These are phyloP conservation scores for Operophtera brumata DNA, from an alignment of 2,888 invertebrate species.

Conservation along the genomic window DNA sequence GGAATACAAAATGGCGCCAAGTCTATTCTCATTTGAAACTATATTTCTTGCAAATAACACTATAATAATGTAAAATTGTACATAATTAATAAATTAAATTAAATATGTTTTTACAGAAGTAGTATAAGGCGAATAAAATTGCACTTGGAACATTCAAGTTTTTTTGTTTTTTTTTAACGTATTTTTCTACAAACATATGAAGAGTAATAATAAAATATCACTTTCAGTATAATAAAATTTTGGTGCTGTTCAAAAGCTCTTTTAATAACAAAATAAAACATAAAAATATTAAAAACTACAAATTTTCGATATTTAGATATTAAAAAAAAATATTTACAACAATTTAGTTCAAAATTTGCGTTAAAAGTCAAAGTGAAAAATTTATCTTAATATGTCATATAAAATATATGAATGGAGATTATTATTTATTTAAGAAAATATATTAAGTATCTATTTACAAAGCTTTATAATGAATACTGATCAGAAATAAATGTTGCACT, in stretches of 20 bases:
- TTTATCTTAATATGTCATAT: constrained; percentile 36
- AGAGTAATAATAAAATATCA: constrained; percentile 35
- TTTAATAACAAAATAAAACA: constrained; percentile 40
- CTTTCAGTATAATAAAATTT: constrained; percentile 26
- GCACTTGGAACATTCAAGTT: constrained; percentile 8
- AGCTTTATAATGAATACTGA: constrained; percentile 62
- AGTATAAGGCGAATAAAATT: constrained; percentile 13
- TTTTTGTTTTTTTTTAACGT: constrained; percentile 20
- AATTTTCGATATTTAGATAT: neutral
- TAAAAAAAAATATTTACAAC: constrained; percentile 58
- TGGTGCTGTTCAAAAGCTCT: constrained; percentile 55
- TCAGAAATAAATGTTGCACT: constrained; percentile 46
- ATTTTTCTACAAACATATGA: constrained; percentile 31
- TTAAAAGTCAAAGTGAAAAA: constrained; percentile 62
- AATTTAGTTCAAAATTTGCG: constrained; percentile 52
- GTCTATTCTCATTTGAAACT: neutral
- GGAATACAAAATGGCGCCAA: neutral
- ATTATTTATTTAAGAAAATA: constrained; percentile 60
- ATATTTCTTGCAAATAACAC: neutral
- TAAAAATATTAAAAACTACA: constrained; percentile 15
- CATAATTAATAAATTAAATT: neutral
- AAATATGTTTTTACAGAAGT: neutral
- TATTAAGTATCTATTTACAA: constrained; percentile 70
- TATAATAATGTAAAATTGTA: neutral
- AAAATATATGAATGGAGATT: constrained; percentile 57